Evolutionary conservation across 2,888 invertebrate genomes (phyloP).

Genomic region (Pammene fasciana): DNA sequence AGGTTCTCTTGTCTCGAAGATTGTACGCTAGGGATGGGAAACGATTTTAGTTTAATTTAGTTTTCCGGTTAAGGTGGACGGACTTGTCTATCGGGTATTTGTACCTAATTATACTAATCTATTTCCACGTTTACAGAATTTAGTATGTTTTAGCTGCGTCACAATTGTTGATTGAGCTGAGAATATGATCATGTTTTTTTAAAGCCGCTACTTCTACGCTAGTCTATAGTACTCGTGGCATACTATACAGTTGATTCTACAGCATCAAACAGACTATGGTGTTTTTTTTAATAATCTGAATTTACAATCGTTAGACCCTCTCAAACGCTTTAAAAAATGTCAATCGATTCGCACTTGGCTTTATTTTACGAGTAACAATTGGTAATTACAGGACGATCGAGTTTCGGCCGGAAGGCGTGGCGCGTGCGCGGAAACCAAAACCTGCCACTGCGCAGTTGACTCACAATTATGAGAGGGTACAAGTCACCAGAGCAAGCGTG

Average conservation of each 20-base stretch:
- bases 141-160: neutral
- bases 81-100: neutral
- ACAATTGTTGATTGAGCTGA: neutral
- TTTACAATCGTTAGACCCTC: too few relatives aligned
- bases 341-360: conserved; percentile 20
- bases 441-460: conserved; percentile 48
- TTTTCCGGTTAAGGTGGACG: conserved; percentile 9
- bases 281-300: too few relatives aligned
- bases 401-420: conserved; percentile 68
- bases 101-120: neutral
- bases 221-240: too few relatives aligned
- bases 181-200: too few relatives aligned
- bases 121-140: neutral
- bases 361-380: conserved; percentile 34
- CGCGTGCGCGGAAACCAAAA: conserved; percentile 65
- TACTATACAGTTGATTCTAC: too few relatives aligned
- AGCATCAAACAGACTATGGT: too few relatives aligned
- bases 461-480: conserved; percentile 47
- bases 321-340: neutral
- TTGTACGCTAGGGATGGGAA: conserved; percentile 10
- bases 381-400: conserved; percentile 47
- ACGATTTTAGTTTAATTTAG: neutral
- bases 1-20: neutral
- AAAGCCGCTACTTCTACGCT: too few relatives aligned
- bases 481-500: conserved; percentile 32